These are phyloP conservation scores for Dipodomys stephensi DNA, from an alignment of 2,113 vertebrate species.

Conservation along the genomic window DNA sequence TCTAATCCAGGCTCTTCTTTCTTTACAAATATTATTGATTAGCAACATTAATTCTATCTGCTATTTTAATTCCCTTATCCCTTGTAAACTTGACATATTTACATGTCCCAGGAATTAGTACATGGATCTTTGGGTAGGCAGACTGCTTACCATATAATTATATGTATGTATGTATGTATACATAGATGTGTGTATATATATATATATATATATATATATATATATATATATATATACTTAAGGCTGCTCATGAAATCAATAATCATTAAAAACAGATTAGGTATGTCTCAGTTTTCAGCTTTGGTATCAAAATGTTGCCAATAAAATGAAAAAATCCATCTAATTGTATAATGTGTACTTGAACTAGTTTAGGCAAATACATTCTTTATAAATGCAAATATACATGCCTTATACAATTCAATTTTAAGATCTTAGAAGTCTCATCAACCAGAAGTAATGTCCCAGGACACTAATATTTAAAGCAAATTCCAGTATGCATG, in stretches of 20 bases:
- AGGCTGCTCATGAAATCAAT: neutral
- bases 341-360: neutral
- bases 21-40: neutral
- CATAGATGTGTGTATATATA: neutral
- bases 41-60: neutral
- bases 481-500: neutral
- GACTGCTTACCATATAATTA: neutral
- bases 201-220: neutral
- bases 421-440: neutral
- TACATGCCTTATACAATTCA: neutral
- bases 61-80: neutral
- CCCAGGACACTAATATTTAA: neutral
- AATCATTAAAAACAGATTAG: neutral
- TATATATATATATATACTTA: neutral
- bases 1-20: neutral
- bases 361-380: neutral
- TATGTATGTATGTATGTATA: neutral
- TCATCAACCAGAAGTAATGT: neutral
- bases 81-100: neutral
- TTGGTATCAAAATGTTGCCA: neutral
- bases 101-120: neutral
- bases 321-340: conserved; percentile 30
- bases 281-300: neutral
- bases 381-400: neutral
- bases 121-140: neutral